These are phyloP conservation scores for Chaitophorus viminalis DNA, from an alignment of 2,888 invertebrate species.

Conservation along the genomic window DNA sequence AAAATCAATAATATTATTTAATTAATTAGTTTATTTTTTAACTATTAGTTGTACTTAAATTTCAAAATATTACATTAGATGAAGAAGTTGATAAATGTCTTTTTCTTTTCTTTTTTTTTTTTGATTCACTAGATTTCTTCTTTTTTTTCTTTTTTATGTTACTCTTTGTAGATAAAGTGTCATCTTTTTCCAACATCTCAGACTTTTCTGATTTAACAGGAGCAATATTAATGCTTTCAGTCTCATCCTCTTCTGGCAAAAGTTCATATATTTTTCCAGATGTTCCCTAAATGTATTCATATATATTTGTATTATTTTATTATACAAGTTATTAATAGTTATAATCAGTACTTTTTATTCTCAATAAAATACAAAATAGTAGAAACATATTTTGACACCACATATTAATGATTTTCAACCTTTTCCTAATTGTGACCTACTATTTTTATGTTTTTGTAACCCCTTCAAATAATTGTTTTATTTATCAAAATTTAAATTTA, in stretches of 20 bases:
- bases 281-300: constrained; percentile 64
- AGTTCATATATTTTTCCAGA: constrained; percentile 68
- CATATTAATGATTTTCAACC: too few relatives aligned
- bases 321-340: too few relatives aligned
- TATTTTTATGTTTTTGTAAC: too few relatives aligned
- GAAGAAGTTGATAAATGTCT: constrained; percentile 63
- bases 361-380: too few relatives aligned
- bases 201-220: constrained; percentile 20
- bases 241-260: constrained; percentile 66
- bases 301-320: too few relatives aligned
- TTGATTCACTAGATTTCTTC: constrained; percentile 66
- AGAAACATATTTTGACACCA: too few relatives aligned
- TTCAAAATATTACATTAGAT: constrained; percentile 23
- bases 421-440: too few relatives aligned
- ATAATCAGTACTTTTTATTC: too few relatives aligned
- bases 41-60: neutral
- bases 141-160: constrained; percentile 65
- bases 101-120: constrained; percentile 66
- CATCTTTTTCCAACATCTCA: constrained; percentile 23
- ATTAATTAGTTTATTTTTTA: neutral
- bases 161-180: constrained; percentile 63
- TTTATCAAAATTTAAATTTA: too few relatives aligned
- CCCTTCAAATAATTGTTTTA: too few relatives aligned
- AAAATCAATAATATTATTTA: neutral
- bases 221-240: neutral